Conservation (phyloP, 2,888 invertebrate species). For the Pocota personata region DNA sequence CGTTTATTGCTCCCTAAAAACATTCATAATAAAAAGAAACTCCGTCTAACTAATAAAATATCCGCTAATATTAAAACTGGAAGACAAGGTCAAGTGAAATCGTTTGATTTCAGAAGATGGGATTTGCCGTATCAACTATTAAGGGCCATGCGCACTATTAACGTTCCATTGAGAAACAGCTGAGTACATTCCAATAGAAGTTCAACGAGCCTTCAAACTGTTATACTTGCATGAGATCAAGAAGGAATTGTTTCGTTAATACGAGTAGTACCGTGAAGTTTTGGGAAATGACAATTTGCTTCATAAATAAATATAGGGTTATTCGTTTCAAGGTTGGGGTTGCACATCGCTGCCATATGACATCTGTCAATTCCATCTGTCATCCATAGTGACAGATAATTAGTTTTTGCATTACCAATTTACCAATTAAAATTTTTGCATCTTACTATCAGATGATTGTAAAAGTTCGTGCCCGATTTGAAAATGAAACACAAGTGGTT, state of each 20-base stretch:
- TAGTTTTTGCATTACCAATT: no score
- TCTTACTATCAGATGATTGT: no score
- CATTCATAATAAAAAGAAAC: background rate
- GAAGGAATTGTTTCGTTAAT: constrained; percentile 1
- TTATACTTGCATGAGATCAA: constrained; percentile 22
- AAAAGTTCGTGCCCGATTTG: no score
- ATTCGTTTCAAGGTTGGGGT: no score
- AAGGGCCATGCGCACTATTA: constrained; percentile 30
- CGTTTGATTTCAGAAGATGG: constrained; percentile 7
- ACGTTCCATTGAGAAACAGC: constrained; percentile 56
- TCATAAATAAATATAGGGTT: no score
- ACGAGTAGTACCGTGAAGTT: background rate
- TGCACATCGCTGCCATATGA: no score
- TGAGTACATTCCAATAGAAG: constrained; percentile 42
- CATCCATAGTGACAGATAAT: no score
- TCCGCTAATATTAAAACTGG: constrained; percentile 9
- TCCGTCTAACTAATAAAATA: constrained; percentile 1
- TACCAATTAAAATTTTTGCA: no score
- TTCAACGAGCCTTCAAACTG: constrained; percentile 44
- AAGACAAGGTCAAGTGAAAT: constrained; percentile 54
- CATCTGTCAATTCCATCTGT: no score
- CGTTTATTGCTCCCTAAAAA: background rate
- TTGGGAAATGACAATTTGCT: background rate
- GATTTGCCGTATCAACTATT: constrained; percentile 7
- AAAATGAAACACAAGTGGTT: no score